phyloP scores from a whole-genome alignment of 2,113 vertebrate species.

The Saguinus midas region DNA sequence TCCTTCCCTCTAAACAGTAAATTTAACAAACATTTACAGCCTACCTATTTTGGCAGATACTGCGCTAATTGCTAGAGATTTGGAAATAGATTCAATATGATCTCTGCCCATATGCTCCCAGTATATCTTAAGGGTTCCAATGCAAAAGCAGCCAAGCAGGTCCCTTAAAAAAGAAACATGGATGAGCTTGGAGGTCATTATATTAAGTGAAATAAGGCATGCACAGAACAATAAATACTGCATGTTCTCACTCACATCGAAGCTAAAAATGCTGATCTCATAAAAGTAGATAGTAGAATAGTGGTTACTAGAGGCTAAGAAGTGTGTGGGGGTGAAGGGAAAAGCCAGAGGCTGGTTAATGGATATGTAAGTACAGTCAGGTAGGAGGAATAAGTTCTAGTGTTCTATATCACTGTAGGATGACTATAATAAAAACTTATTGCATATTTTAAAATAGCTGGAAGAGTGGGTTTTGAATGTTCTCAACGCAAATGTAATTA shows the following conservation, averaged over 20 bases:
- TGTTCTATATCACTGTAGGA: background rate
- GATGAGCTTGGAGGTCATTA: background rate
- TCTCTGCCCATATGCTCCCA: background rate
- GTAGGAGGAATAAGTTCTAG: background rate
- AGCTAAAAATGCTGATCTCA: background rate
- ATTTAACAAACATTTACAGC: constrained; percentile 49
- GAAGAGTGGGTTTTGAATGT: background rate
- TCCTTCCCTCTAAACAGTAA: background rate
- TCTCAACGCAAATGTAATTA: background rate
- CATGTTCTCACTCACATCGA: background rate
- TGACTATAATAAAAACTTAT: background rate
- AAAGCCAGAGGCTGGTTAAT: background rate
- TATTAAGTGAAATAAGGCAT: background rate
- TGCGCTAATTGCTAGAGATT: background rate
- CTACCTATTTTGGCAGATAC: background rate
- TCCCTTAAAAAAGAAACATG: background rate
- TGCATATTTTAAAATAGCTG: background rate
- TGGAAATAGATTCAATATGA: constrained; percentile 1
- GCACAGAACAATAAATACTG: background rate
- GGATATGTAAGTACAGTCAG: background rate
- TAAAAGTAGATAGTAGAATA: background rate
- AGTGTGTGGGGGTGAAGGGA: background rate
- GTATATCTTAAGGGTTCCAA: background rate
- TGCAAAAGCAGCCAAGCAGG: background rate
- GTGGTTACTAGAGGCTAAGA: background rate